Percentiles rank a stretch among this genome's conserved stretches.
Evolutionary conservation across 2,113 vertebrate genomes (phyloP).

Genomic region (Galbula dea): DNA sequence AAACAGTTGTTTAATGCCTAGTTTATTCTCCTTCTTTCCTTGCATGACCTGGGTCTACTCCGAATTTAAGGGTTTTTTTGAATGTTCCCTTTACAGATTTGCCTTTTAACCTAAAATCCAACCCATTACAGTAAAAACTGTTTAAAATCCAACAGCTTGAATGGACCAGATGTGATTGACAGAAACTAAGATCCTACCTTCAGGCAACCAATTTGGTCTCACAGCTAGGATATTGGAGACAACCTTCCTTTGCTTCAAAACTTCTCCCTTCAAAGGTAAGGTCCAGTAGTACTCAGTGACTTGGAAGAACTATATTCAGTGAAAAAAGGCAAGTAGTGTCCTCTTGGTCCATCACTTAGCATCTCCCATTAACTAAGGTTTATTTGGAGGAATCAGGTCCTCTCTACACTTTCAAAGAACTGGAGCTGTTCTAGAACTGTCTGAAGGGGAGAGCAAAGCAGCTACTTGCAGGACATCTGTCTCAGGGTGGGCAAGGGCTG

Average conservation of each 20-base stretch:
- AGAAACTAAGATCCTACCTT: background rate
- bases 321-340: background rate
- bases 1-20: background rate
- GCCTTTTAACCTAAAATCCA: constrained; percentile 11
- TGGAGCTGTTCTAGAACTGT: background rate
- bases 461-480: background rate
- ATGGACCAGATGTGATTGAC: background rate
- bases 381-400: background rate
- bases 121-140: background rate
- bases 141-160: background rate
- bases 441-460: background rate
- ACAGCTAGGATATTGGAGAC: background rate
- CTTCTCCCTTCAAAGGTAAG: background rate
- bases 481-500: background rate
- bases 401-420: background rate
- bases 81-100: background rate
- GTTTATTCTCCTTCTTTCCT: background rate
- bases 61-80: background rate
- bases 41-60: background rate
- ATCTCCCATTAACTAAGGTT: background rate
- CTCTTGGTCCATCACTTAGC: background rate
- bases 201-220: background rate
- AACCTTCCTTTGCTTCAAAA: background rate
- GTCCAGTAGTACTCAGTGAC: background rate
- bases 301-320: background rate